A percentile compares a stretch with the other conserved stretches of the same genome.
These are phyloP conservation scores for Hippocampus abdominalis DNA, from an alignment of 2,113 vertebrate species.

Conservation along the genomic window DNA sequence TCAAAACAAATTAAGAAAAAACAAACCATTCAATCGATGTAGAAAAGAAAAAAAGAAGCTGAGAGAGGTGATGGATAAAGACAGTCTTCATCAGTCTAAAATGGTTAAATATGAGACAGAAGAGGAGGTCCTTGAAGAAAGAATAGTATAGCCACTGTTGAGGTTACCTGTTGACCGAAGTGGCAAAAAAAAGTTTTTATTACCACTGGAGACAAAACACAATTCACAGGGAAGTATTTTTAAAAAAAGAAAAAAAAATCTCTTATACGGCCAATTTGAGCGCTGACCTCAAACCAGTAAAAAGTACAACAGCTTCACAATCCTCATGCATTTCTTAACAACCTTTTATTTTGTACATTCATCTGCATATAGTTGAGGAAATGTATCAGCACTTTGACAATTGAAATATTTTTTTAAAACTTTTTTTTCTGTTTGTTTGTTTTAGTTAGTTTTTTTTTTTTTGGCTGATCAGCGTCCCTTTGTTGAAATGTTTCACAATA, in stretches of 20 bases:
- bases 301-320: slow-evolving; percentile 8
- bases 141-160: neutral
- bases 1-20: neutral
- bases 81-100: neutral
- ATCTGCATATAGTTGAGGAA: neutral
- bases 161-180: slow-evolving; percentile 4
- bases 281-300: slow-evolving; percentile 7
- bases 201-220: slow-evolving; percentile 11
- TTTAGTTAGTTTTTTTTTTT: too few species aligned
- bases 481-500: slow-evolving; percentile 5
- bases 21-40: neutral
- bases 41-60: neutral
- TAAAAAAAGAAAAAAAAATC: neutral
- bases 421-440: slow-evolving; percentile 1
- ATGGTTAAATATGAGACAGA: neutral
- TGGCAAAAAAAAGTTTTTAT: neutral
- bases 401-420: neutral
- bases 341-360: neutral
- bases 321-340: slow-evolving; percentile 11
- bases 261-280: slow-evolving; percentile 4
- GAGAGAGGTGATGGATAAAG: neutral
- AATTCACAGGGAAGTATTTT: neutral
- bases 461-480: slow-evolving; percentile 9
- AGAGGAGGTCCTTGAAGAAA: slow-evolving; percentile 1
- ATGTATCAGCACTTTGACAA: slow-evolving; percentile 6